Conservation (phyloP, 2,113 vertebrate species). For the Microtus oregoni region DNA sequence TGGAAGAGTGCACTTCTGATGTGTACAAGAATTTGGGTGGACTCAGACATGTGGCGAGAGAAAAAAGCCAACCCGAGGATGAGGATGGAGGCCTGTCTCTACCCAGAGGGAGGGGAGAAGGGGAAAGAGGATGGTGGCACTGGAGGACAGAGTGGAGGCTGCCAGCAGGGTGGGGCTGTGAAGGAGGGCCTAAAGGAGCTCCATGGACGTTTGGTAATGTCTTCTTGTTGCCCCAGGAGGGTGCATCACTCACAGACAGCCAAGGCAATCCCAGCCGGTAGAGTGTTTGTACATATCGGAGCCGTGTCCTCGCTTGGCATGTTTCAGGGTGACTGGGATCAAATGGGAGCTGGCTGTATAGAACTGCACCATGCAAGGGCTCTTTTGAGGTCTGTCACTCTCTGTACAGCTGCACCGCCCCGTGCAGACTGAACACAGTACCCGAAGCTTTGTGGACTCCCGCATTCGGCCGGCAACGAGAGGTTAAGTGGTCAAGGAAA, state of each 20-base stretch:
- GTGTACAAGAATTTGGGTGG: neutral
- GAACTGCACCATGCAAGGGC: neutral
- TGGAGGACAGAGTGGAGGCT: neutral
- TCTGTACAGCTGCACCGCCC: too few species aligned
- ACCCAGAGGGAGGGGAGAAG: too few species aligned
- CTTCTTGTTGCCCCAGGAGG: too few species aligned
- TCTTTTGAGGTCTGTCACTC: neutral
- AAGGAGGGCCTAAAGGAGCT: neutral
- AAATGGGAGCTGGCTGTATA: too few species aligned
- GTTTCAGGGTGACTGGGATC: neutral
- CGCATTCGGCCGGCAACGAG: neutral
- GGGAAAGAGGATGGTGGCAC: neutral
- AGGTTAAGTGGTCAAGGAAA: neutral
- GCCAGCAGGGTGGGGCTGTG: neutral
- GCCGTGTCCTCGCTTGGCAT: neutral
- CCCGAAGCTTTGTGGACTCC: neutral
- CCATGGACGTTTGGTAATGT: neutral
- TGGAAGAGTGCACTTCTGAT: neutral
- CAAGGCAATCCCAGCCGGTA: fast-evolving
- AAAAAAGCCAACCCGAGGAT: neutral
- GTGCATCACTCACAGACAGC: neutral
- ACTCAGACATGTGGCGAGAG: neutral
- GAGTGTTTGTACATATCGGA: fast-evolving
- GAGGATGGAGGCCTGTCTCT: neutral
- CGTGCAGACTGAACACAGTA: too few species aligned